phyloP scores from a whole-genome alignment of 2,797 vertebrate genomes.

The Halcyon chelicuti region DNA sequence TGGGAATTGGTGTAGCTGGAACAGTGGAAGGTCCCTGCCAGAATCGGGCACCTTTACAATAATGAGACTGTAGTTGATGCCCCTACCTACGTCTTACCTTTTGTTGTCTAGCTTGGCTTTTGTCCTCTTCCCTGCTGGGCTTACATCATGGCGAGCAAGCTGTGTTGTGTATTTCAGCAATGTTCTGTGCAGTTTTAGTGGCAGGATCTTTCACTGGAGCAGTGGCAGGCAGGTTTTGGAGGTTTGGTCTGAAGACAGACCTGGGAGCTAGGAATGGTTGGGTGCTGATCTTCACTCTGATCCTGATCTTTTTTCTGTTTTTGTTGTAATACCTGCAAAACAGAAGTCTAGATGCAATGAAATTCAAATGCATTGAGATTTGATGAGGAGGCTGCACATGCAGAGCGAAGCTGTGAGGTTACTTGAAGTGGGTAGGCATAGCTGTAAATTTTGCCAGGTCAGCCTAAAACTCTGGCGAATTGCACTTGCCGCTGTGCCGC shows the following conservation, averaged over 20 bases:
- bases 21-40: background rate
- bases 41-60: background rate
- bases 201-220: background rate
- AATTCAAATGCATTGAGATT: background rate
- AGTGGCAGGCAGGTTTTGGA: background rate
- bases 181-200: background rate
- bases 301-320: background rate
- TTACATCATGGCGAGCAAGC: background rate
- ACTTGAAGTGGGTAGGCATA: background rate
- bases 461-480: background rate
- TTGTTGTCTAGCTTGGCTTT: background rate
- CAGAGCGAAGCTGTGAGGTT: background rate
- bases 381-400: background rate
- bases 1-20: background rate
- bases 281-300: background rate
- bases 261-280: background rate
- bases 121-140: background rate
- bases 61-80: background rate
- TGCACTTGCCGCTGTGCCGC: background rate
- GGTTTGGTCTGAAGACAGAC: background rate
- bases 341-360: background rate
- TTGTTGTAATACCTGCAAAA: background rate
- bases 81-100: background rate
- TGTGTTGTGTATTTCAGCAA: fast-evolving
- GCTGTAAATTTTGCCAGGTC: background rate